Evolutionary conservation across 2,113 vertebrate species (phyloP).

Genomic region (Apus apus): DNA sequence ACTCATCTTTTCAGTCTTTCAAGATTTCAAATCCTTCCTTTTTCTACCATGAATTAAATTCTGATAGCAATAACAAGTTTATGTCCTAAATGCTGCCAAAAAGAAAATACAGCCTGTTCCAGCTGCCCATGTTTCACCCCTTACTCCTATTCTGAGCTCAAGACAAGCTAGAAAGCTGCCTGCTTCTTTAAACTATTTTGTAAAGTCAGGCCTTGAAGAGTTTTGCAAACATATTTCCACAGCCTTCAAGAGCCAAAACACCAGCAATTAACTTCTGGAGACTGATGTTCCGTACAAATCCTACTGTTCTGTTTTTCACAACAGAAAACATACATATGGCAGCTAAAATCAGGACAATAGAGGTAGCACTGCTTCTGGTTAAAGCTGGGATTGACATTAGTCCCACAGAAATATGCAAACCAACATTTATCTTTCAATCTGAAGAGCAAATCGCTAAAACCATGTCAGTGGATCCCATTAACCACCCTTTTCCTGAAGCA

Average conservation of each 20-base stretch:
- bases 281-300: not conserved
- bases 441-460: not conserved
- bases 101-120: not conserved
- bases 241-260: not conserved
- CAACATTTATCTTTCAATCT: not conserved
- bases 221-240: not conserved
- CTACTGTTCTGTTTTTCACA: not conserved
- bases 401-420: not conserved
- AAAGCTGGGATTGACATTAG: not conserved
- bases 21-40: not conserved
- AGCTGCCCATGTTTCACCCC: not conserved
- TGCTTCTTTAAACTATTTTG: not conserved
- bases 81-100: not conserved
- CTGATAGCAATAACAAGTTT: not conserved
- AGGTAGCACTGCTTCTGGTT: not conserved
- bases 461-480: not conserved
- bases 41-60: not conserved
- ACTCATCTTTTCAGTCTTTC: not conserved
- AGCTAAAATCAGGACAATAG: not conserved
- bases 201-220: not conserved
- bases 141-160: not conserved
- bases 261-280: not conserved
- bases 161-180: not conserved
- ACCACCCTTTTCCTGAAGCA: not conserved
- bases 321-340: fast-evolving